Evolutionary conservation across 2,113 vertebrate genomes (phyloP), one percentile per base, ranked within the genome.

Genomic region (Bucco capensis): DNA sequence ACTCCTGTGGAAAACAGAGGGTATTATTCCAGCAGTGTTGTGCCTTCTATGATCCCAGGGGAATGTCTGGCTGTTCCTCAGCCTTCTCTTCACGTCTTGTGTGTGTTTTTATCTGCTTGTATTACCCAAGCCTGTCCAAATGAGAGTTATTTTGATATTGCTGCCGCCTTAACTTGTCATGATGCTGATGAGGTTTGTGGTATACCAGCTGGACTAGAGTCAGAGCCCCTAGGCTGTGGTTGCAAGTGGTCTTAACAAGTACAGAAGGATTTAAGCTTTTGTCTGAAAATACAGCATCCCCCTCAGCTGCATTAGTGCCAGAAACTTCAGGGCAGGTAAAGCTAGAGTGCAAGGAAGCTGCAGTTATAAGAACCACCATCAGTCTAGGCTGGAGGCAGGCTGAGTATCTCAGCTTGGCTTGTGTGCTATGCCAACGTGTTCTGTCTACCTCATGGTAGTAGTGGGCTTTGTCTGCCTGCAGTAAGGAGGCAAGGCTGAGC

Each of bases 81-180:
- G 51, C 46, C 92, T 71, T 83, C 51, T 22, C 53, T 84, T 88
- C 73, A 67, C 76, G 53, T 83, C 65, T 88, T 70, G 50, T 44
- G 27, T 93, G 70, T 88, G 85, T 71, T 90, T 93, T 73, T 86
- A 13, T 77, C 69, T 90, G 49, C 22, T 70, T 81, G 61, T 56
- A 49, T 75, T 88, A 86, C 61, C 65, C 57, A 83, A 40, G 44
- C 50, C 50, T 75, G 64, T 42, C 53, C 79, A 74, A 64, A 87
- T 83, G 90, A 84, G 54, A 88, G 70, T 37, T 10, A 40, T 93
- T 92, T 87, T 71, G 53, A 84, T 72, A 44, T 65, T 83, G 58
- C 44, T 73, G 76, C 64, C 79, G 91, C 69, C 60, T 85, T 86
- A 86, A 88, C 51, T 67, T 91, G 92, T 74, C 62, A 21, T 71